These are phyloP conservation scores for Chiloscyllium punctatum DNA, from an alignment of 2,797 vertebrate species.

Conservation along the genomic window DNA sequence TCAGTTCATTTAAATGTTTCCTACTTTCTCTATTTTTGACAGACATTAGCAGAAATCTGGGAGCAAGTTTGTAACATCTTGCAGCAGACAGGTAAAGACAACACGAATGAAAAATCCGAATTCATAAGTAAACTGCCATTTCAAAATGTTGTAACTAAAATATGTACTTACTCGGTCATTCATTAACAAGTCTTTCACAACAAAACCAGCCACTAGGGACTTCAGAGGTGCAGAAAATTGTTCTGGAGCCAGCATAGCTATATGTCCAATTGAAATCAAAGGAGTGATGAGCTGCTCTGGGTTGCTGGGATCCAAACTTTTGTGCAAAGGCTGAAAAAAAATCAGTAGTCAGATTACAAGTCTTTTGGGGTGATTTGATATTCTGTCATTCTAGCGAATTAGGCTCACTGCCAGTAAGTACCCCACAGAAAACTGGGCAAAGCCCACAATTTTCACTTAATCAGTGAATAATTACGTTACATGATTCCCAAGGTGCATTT, in stretches of 20 bases:
- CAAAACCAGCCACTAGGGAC: slow-evolving; percentile 92
- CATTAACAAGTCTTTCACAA: slow-evolving; percentile 97
- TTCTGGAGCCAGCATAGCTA: slow-evolving; percentile 90
- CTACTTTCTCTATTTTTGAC: not conserved
- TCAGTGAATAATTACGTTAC: not conserved
- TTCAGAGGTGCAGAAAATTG: slow-evolving; percentile 92
- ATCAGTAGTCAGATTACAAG: not conserved
- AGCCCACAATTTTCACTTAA: not conserved
- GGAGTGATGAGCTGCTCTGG: slow-evolving; percentile 93
- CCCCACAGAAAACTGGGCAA: not conserved
- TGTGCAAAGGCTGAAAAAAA: slow-evolving; percentile 78
- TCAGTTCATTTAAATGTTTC: not conserved
- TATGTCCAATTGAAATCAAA: slow-evolving; percentile 86
- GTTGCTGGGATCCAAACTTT: slow-evolving; percentile 86
- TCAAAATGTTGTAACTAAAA: slow-evolving; percentile 19
- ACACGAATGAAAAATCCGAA: not conserved
- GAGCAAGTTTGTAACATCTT: not conserved
- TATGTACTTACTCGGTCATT: slow-evolving; percentile 77
- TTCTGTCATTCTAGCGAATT: not conserved
- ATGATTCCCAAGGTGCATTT: not conserved
- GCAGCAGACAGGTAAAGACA: not conserved
- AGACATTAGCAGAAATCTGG: not conserved
- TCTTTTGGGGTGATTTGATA: not conserved
- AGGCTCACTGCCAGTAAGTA: not conserved
- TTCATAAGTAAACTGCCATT: not conserved